phyloP scores from a whole-genome alignment of 2,888 invertebrate species.

The Dynastes hyllus region DNA sequence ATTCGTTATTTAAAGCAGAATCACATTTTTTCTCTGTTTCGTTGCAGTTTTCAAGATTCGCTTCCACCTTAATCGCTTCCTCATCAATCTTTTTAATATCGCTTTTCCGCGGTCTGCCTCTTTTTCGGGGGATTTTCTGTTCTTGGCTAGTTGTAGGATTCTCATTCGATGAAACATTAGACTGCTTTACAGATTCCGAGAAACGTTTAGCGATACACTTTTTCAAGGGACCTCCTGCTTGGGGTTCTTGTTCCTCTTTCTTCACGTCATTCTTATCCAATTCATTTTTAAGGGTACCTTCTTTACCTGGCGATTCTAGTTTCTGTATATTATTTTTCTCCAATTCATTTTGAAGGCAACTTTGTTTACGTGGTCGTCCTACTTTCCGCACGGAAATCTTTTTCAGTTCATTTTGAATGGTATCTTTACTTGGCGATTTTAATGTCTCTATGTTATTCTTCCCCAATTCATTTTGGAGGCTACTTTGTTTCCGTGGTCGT shows the following conservation, averaged over 20 bases:
- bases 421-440: too few species aligned
- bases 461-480: too few species aligned
- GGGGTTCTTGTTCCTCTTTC: neutral
- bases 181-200: neutral
- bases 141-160: neutral
- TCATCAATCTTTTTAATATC: neutral
- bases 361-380: neutral
- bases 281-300: neutral
- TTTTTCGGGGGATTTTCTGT: constrained; percentile 15
- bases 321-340: too few species aligned
- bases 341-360: too few species aligned
- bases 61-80: neutral
- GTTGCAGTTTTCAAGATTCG: neutral
- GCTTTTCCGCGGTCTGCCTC: constrained; percentile 20
- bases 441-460: too few species aligned
- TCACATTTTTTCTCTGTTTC: neutral
- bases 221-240: constrained; percentile 5
- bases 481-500: neutral
- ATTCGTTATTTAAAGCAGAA: neutral
- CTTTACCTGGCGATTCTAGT: too few species aligned
- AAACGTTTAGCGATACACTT: constrained; percentile 20
- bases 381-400: neutral
- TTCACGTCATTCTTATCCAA: neutral
- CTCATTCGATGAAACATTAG: neutral
- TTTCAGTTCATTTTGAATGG: neutral